Conservation (phyloP, 2,888 invertebrate species). For the Pachymerium ferrugineum region DNA sequence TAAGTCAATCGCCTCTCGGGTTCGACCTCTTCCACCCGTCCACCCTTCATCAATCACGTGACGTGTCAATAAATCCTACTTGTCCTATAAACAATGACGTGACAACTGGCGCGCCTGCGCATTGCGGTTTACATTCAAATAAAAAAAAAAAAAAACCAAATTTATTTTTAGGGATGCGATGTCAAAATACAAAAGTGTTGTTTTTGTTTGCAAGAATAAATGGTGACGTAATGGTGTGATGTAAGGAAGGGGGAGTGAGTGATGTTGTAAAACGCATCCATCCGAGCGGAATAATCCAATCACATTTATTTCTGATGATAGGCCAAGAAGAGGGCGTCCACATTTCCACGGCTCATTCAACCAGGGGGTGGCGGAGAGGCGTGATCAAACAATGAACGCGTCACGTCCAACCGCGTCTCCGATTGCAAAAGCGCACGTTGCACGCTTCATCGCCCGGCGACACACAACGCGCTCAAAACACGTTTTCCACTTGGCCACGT, state of each 20-base stretch:
- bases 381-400: slow-evolving; percentile 4
- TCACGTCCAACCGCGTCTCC: slow-evolving; percentile 13
- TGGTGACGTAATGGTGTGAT: neutral
- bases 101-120: slow-evolving; percentile 4
- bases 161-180: no score
- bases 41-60: slow-evolving; percentile 9
- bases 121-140: neutral
- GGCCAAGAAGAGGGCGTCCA: slow-evolving; percentile 3
- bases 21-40: neutral
- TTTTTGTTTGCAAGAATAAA: no score
- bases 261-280: neutral
- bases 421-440: slow-evolving; percentile 1
- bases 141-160: no score
- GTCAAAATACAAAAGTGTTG: no score
- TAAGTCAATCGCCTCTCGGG: neutral
- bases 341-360: slow-evolving; percentile 9
- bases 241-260: neutral
- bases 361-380: neutral
- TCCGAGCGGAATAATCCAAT: neutral
- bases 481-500: slow-evolving; percentile 9
- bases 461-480: neutral
- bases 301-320: slow-evolving; percentile 13
- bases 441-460: neutral
- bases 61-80: slow-evolving; percentile 3
- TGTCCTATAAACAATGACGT: slow-evolving; percentile 13